Base-by-base conservation (phyloP, 1,140 invertebrate species). In the Cotesia vestalis region DNA sequence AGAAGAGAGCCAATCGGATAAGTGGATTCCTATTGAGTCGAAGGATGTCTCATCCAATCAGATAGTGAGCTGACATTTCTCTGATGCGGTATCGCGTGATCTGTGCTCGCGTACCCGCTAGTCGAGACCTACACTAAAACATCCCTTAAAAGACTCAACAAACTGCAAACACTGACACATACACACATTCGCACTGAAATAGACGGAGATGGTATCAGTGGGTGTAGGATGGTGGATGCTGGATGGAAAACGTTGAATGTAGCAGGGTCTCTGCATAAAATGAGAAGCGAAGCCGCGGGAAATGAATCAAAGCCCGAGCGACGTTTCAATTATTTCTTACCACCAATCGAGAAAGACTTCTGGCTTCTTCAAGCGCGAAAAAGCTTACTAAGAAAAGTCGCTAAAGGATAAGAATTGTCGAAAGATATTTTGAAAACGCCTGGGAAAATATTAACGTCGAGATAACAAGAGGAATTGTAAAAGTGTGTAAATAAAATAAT, bases 21-120 rank as follows among this genome's bases (percentile, higher is more conserved):
- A 86, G 81, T 85, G 80, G 82, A 82, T 85, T 85, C 81, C 80
- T 83, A 80, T 83, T 82, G 78, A 81, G 73, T 76, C 76, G 71
- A 71, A 70, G 69, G 66, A 76, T 76, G 76, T 81, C 77, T 73
- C 76, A 80, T 83, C 84, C 84, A 85, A 86, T 86, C 84, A 85
- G 84, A 86, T 86, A 86, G 76, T 76, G 78, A 55, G 63, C 85
- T 86, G 83, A 85, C 83, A 80, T 85, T 81, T 83, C 82, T 72
- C 64, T 86, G 84, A 86, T 85, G 84, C 77, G 77, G 78, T 84
- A 85, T 86, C 84, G 79, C 76, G 76, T 76, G 76, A 85, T 85
- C 83, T 85, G 6, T 46, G 40, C 40, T 8, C 40, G 11, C 40
- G 40, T 11, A 46, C 40, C 40, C 40, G 27, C 27, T 46, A 9